Evolutionary conservation across 2,888 invertebrate species (phyloP), one percentile per base, ranked within the genome.

Genomic region (Panopea generosa): DNA sequence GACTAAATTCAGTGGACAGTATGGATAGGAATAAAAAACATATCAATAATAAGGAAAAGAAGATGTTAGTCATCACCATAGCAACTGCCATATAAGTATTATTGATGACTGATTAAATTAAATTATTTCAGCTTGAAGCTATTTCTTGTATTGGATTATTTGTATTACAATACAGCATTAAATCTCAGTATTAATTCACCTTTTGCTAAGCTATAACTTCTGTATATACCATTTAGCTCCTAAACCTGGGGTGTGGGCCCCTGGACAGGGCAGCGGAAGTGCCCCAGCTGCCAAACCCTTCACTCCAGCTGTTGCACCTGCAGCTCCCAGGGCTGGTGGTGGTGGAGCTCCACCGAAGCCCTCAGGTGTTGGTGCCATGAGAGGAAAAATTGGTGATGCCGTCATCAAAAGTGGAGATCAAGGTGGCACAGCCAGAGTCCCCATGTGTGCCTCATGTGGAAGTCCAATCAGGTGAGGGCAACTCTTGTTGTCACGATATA

Each of bases 361-460:
- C 14, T 84, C 87, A 45, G 89, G 89, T 11, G 81, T 84, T n/a
- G 88, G 88, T n/a, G 87, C 87, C 7, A 83, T 84, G 26, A 80
- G 87, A 60, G 89, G 87, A 14, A 89, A 87, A 67, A 85, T 80
- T 26, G 89, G 89, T 27, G 90, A 89, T 75, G 89, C 89, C 27
- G 84, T 87, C 16, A 83, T 87, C 65, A 85, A 85, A 67, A 87
- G 80, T 47, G 87, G 85, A 4, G 84, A 82, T 33, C 33, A 33
- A 33, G 75, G 77, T 29, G 84, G 82, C 9, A 66, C 81, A 1
- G 69, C 77, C 2, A 86, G 83, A 29, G 73, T 84, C 26, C 86
- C 86, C 1, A 63, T 86, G 0, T 90, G 90, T 83, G 81, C 85
- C 60, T 78, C 85, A 20, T 91, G 90, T 83, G 89, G 88, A 14